Base-by-base conservation (phyloP, 2,113 vertebrate species). In the Saguinus imperator region DNA sequence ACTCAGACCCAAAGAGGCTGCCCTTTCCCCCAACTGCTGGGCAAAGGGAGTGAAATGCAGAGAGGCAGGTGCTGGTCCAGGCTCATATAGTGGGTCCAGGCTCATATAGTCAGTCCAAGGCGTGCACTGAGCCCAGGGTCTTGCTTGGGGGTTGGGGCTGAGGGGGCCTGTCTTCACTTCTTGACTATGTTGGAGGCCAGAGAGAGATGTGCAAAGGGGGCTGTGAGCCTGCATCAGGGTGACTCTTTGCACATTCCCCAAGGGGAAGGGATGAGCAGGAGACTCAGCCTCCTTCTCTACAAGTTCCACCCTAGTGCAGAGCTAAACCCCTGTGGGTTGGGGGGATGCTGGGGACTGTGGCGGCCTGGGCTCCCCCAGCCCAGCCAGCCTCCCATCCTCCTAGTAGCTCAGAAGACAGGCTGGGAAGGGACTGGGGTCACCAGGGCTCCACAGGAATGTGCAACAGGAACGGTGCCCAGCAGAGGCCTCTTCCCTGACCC, bases 391-490 rank as follows among this genome's bases (percentile, higher is more conserved):
- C 57, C 75, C 57, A 52, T 32, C 87, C 86, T 80, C 50, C 57
- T 40, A 14, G 50, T 25, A 35, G 84, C 85, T 77, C 89, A 70
- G 95, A 88, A 82, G 84, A n/a, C 16, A 86, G 86, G 50, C 89
- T 77, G 88, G 79, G 64, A 91, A 76, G 81, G 50, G 40, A 87
- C 80, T 58, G 37, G 70, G 96, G 94, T 97, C 95, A 97, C 77
- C 76, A 43, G 92, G 89, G 89, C 95, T 58, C 93, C 64, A 57
- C 82, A 97, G 95, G 96, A 97, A 96, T 90, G 87, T 40, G 16
- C 58, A 50, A 27, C 72, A 72, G 91, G 94, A 97, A 86, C 79
- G 37, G 79, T 68, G 87, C 89, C 95, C 5, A 0, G 66, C 73
- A 23, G 48, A 73, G 68, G 29, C 87, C 37, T 90, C 81, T 81